These are phyloP conservation scores for Heliconius ismenius DNA, from an alignment of 2,888 invertebrate genomes.

Conservation along the genomic window DNA sequence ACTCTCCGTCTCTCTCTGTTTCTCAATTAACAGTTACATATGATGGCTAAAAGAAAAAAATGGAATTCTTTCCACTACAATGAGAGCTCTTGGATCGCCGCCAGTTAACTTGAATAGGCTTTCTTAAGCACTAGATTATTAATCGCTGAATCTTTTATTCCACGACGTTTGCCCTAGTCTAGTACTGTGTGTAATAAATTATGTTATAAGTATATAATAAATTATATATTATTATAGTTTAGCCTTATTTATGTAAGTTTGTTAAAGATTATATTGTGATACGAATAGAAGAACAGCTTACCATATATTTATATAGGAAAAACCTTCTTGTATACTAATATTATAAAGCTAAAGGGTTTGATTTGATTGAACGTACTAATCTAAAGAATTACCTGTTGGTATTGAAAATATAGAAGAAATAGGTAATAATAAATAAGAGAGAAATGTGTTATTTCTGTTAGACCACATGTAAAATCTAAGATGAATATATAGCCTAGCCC, in stretches of 20 bases:
- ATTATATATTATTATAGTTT: neutral
- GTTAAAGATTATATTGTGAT: neutral
- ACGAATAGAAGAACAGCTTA: no score
- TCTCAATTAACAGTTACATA: neutral
- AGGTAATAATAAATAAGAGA: no score
- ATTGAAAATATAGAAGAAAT: no score
- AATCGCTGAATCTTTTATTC: constrained; percentile 18
- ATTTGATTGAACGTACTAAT: no score
- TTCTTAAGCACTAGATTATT: constrained; percentile 22
- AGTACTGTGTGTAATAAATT: neutral
- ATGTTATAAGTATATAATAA: neutral
- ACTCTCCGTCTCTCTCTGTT: no score
- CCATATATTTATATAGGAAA: no score
- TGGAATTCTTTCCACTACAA: constrained; percentile 11
- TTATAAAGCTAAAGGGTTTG: no score
- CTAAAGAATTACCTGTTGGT: no score
- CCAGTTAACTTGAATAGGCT: constrained; percentile 7
- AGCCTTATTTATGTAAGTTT: neutral
- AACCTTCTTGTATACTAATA: no score
- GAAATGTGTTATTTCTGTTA: no score
- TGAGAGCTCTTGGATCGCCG: constrained; percentile 10
- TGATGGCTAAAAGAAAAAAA: neutral
- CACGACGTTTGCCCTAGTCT: constrained; percentile 2
- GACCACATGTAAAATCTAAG: no score
- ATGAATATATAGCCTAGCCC: no score